Conservation (phyloP, 2,888 invertebrate species). For the Papilio protenor region DNA sequence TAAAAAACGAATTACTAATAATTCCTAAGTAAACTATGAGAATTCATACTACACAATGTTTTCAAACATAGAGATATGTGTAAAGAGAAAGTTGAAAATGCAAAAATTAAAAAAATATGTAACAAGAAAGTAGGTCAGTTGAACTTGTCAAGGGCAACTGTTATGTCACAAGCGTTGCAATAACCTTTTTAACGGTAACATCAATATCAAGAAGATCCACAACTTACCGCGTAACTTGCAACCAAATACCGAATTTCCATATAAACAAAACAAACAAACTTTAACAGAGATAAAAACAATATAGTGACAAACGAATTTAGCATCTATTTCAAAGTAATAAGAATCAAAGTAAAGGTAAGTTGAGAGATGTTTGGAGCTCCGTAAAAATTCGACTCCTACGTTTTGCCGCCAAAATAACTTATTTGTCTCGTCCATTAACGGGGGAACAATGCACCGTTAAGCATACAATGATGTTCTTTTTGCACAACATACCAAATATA, state of each 20-base stretch:
- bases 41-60: neutral
- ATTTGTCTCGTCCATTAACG: conserved; percentile 74
- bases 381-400: conserved; percentile 67
- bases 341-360: conserved; percentile 30
- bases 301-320: conserved; percentile 42
- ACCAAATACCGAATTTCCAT: conserved; percentile 72
- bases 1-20: no score
- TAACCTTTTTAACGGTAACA: conserved; percentile 62
- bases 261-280: conserved; percentile 64
- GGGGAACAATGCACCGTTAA: conserved; percentile 77
- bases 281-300: conserved; percentile 47
- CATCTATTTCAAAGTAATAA: conserved; percentile 47
- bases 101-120: neutral
- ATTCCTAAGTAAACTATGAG: neutral
- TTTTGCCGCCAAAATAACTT: conserved; percentile 68
- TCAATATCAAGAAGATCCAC: conserved; percentile 63
- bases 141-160: conserved; percentile 34
- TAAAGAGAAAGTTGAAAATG: neutral
- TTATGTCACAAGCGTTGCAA: conserved; percentile 19
- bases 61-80: neutral
- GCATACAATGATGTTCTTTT: conserved; percentile 60
- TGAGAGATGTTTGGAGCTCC: conserved; percentile 48
- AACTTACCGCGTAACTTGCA: conserved; percentile 64
- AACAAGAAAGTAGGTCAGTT: neutral
- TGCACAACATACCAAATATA: conserved; percentile 51